phyloP scores from a whole-genome alignment of 2,797 vertebrate species.

The Sparidentex hasta region DNA sequence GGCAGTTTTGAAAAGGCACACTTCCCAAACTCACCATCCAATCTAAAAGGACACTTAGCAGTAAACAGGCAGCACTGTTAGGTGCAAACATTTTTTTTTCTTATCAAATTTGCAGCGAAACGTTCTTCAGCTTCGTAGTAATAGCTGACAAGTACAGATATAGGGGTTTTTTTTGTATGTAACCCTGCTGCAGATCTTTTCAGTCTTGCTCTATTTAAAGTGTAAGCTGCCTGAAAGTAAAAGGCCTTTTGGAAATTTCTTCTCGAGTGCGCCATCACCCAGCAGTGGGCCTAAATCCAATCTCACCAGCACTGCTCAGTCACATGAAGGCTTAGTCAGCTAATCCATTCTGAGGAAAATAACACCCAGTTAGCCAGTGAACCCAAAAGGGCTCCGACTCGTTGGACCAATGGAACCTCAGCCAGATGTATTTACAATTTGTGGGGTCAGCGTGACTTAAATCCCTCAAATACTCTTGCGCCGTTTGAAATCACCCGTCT shows the following conservation, averaged over 20 bases:
- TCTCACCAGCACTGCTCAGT: constrained; percentile 66
- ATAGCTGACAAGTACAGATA: constrained; percentile 15
- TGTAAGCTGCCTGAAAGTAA: constrained; percentile 32
- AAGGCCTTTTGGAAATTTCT: constrained; percentile 61
- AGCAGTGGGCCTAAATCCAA: constrained; percentile 73
- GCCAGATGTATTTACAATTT: constrained; percentile 20
- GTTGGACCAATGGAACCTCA: constrained; percentile 43
- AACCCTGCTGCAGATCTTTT: constrained; percentile 18
- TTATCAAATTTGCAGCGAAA: constrained; percentile 7
- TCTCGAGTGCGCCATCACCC: constrained; percentile 51
- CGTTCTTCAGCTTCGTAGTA: background rate
- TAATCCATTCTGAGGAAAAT: constrained; percentile 81
- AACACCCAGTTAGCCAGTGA: constrained; percentile 69
- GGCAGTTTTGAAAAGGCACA: constrained; percentile 8
- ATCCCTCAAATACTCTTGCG: constrained; percentile 19
- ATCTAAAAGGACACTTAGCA: constrained; percentile 16
- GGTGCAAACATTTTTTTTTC: constrained; percentile 1
- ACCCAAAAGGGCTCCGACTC: constrained; percentile 51
- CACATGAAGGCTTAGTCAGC: constrained; percentile 84
- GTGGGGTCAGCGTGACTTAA: constrained; percentile 31
- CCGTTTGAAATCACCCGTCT: background rate
- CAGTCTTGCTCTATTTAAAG: constrained; percentile 12
- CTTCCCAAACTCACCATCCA: constrained; percentile 14
- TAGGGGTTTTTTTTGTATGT: background rate
- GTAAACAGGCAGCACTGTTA: constrained; percentile 10